Base-by-base conservation (phyloP, 2,797 vertebrate species). In the Echeneis naucrates region DNA sequence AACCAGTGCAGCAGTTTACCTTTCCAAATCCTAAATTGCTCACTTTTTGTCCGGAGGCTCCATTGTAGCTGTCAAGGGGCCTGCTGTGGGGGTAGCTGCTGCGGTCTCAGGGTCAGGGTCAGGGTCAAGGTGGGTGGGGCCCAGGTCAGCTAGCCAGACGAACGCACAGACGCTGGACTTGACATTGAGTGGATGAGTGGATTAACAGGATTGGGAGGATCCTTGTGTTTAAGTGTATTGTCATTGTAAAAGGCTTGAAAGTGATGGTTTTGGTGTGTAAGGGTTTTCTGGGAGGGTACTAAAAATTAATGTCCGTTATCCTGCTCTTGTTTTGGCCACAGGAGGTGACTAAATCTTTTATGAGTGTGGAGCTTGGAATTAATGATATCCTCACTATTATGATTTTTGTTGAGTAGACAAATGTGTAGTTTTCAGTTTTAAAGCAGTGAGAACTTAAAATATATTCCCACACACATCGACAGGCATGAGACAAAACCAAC, bases 101-200 rank as follows among this genome's bases (percentile, higher is more conserved):
- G 45, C 3, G 32, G 80, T 78, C 69, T 57, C 48, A 7, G 78
- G 86, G 90, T 91, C 90, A 7, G 78, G 86, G 90, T 91, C 90
- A n/a, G n/a, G 90, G 88, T 91, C 89, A 85, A 75, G 74, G 86
- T 88, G 88, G 89, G 89, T 26, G 88, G 80, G 83, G 86, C 87
- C n/a, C 26, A 67, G 87, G 82, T 87, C 80, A 86, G 78, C 75
- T 56, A 81, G 84, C 82, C 90, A 93, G 90, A 92, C 88, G 81
- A 88, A 88, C 78, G 78, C 80, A 56, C 89, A 90, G 89, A 90
- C 89, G 88, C 86, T 82, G 91, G 92, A 92, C 92, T 92, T 93
- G 92, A 92, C 91, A 88, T 92, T 92, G 89, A 92, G 83, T 81
- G 89, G 82, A 86, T 86, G 82, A 90, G 86, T 82, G 80, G 85